phyloP scores from a whole-genome alignment of 1,140 invertebrate genomes.

The Akabosia matsudoensis region DNA sequence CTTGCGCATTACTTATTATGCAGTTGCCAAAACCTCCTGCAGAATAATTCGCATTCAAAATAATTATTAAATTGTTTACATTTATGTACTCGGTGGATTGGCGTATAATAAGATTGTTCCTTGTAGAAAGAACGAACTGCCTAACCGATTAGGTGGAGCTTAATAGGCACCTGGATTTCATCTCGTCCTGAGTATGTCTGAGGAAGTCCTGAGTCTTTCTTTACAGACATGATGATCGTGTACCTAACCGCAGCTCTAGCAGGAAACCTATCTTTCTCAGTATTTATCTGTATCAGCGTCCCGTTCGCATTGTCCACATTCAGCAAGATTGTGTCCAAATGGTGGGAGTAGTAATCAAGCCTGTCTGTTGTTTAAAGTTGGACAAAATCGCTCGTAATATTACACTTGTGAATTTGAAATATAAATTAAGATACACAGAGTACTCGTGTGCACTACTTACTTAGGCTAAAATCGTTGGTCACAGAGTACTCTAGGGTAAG shows the following conservation, averaged over 20 bases:
- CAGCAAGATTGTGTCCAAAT: neutral
- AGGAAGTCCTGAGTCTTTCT: neutral
- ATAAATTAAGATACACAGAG: no score
- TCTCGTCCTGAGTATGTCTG: neutral
- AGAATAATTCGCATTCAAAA: neutral
- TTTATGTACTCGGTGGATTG: neutral
- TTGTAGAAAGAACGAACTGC: neutral
- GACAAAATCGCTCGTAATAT: neutral
- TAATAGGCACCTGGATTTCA: neutral
- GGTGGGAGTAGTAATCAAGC: neutral
- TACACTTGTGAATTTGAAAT: no score
- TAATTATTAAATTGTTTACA: neutral
- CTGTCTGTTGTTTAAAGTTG: neutral
- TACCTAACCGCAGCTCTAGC: slow-evolving; percentile 3
- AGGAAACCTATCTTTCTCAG: slow-evolving; percentile 2
- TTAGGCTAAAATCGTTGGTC: neutral
- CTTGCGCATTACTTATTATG: neutral
- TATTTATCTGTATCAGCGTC: slow-evolving; percentile 26
- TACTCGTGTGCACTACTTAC: neutral
- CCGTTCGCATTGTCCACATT: slow-evolving; percentile 27
- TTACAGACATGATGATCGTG: neutral
- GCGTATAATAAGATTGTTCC: neutral
- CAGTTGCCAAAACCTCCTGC: neutral
- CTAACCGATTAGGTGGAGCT: neutral
- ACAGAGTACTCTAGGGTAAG: neutral